Percentiles rank a stretch among this genome's conserved stretches.
phyloP scores from a whole-genome alignment of 1,140 invertebrate genomes.

The Zaprionus africanus region DNA sequence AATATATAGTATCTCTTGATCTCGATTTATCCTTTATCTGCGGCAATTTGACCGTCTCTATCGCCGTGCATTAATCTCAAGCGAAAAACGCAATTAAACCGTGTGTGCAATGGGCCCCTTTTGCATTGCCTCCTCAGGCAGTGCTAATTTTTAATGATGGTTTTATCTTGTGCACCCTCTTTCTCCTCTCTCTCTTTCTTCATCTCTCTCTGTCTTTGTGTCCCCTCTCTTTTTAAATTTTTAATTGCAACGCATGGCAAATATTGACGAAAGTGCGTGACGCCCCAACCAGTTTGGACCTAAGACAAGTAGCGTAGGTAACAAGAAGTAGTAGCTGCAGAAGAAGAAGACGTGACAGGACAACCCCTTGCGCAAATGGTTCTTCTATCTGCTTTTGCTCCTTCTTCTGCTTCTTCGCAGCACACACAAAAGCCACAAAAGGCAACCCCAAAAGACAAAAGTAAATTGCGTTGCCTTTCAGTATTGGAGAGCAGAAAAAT shows the following conservation, averaged over 20 bases:
- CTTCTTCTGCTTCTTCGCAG: neutral
- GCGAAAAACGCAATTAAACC: conserved; percentile 48
- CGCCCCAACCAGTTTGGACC: neutral
- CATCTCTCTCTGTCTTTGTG: neutral
- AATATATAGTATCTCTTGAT: neutral
- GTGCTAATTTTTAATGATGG: conserved; percentile 50
- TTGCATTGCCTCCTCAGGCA: neutral
- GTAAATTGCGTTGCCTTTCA: conserved; percentile 73
- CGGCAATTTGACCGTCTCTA: conserved; percentile 30
- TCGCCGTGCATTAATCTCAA: conserved; percentile 39
- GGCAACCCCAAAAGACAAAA: conserved; percentile 72
- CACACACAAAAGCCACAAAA: conserved; percentile 57
- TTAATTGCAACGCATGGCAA: conserved; percentile 61
- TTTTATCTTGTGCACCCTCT: conserved; percentile 25
- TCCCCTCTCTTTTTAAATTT: conserved; percentile 45
- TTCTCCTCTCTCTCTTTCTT: neutral
- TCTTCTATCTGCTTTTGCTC: conserved; percentile 2
- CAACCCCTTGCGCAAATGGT: conserved; percentile 46
- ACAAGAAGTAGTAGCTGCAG: neutral
- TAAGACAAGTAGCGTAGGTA: conserved; percentile 1
- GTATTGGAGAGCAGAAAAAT: conserved; percentile 45
- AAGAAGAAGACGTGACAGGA: conserved; percentile 23
- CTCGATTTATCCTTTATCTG: conserved; percentile 31
- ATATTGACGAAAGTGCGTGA: conserved; percentile 67
- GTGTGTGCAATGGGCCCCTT: neutral